These are phyloP conservation scores for Salmo trutta DNA, from an alignment of 2,797 vertebrate genomes.

Conservation along the genomic window DNA sequence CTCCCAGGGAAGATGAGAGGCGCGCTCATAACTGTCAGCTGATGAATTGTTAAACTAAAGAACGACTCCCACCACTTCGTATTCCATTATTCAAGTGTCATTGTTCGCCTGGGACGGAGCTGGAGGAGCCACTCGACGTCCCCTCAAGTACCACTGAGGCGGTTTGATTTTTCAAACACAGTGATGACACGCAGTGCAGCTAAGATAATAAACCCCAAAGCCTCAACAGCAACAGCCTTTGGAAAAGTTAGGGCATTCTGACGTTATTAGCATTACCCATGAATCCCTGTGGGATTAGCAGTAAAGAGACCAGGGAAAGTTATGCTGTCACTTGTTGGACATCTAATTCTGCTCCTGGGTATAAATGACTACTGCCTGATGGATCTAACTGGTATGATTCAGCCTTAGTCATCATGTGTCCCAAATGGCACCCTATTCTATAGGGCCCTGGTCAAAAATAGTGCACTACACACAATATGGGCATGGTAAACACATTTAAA, in stretches of 20 bases:
- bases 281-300: neutral
- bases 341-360: neutral
- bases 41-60: constrained; percentile 61
- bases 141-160: constrained; percentile 27
- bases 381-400: neutral
- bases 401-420: neutral
- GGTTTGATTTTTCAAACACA: constrained; percentile 25
- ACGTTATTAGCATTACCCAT: neutral
- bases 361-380: neutral
- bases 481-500: too few relatives aligned
- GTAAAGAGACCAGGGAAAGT: neutral
- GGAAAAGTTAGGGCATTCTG: neutral
- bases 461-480: too few relatives aligned
- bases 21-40: constrained; percentile 47
- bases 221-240: neutral
- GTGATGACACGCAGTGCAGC: neutral
- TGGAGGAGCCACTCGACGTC: constrained; percentile 16
- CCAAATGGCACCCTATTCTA: too few relatives aligned
- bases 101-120: constrained; percentile 15
- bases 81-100: constrained; percentile 57
- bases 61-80: constrained; percentile 37
- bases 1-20: constrained; percentile 30
- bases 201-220: constrained; percentile 5
- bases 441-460: too few relatives aligned
- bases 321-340: constrained; percentile 34